Evolutionary conservation across 2,797 vertebrate genomes (phyloP), one percentile per base, ranked within the genome.

Genomic region (Ptychadena robeensis): DNA sequence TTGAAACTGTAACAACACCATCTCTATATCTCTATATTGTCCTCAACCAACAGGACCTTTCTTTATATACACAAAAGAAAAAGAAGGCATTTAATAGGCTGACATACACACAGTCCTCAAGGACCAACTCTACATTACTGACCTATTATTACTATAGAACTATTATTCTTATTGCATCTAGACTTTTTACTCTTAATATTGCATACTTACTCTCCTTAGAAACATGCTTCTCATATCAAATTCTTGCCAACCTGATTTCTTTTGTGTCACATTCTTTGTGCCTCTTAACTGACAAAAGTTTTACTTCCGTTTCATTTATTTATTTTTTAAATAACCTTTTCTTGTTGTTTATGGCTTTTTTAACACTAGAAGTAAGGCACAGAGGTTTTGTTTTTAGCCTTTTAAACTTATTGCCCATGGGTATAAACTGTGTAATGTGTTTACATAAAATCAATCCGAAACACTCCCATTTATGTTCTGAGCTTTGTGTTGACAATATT

Each of bases 301-400:
- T 22, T n/a, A 53, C 15, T 22, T 40, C 15, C 1, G 18, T n/a
- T 53, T 22, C 22, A 53, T n/a, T n/a, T n/a, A n/a, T n/a, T n/a
- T 53, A 53, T n/a, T 53, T 48, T 53, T 53, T 53, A 53, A 22
- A 22, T n/a, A 18, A 18, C 44, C 15, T 53, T 53, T 53, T 53
- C 44, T 53, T 53, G 8, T 53, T 53, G 44, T 53, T 53, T 53
- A 53, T 53, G 18, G 44, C 44, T 53, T 53, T 8, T 22, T 18
- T 53, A 53, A 53, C 44, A 53, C 78, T 79, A 14, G 81, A 82
- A 66, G 64, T 87, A 81, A 88, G 88, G 89, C 40, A 85, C 69
- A 64, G 72, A 82, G 78, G 85, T 87, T 90, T 89, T 86, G 77
- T 84, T 89, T 85, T 68, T 3, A 83, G 87, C 74, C 87, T 84